Percentiles rank a stretch among this genome's conserved stretches.
Conservation (phyloP, 2,113 vertebrate genomes). For the Catharus bicknelli region DNA sequence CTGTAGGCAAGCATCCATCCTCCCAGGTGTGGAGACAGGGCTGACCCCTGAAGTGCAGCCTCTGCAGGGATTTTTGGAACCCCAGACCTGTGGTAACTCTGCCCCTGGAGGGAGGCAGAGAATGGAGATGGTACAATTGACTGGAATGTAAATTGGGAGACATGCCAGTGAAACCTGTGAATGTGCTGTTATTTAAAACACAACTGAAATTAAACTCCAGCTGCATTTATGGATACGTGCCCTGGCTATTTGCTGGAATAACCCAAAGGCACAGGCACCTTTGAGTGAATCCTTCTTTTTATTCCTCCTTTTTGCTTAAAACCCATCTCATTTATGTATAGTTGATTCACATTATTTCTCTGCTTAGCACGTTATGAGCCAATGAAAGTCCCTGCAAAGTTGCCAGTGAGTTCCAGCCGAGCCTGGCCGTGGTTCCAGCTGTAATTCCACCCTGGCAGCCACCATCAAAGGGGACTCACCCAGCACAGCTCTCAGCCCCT, state of each 20-base stretch:
- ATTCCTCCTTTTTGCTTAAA: conserved; percentile 27
- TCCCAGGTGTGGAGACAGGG: background rate
- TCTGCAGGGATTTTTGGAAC: background rate
- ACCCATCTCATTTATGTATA: background rate
- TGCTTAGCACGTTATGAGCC: background rate
- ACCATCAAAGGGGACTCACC: background rate
- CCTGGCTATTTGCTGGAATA: conserved; percentile 5
- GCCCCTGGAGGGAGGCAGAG: background rate
- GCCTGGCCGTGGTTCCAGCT: background rate
- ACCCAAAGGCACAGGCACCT: conserved; percentile 7
- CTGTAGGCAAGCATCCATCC: background rate
- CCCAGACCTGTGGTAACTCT: background rate
- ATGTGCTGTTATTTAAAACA: background rate
- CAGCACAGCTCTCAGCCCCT: background rate
- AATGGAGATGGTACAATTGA: background rate
- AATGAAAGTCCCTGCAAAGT: background rate
- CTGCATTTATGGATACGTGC: background rate
- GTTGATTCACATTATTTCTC: conserved; percentile 15
- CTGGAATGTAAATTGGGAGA: background rate
- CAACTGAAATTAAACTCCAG: conserved; percentile 2
- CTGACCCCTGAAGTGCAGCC: background rate
- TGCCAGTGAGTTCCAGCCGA: background rate
- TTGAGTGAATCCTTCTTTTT: background rate
- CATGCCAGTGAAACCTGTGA: background rate
- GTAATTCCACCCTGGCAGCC: background rate